Base-by-base conservation (phyloP, 2,888 invertebrate species). In the Drosophila mulleri region DNA sequence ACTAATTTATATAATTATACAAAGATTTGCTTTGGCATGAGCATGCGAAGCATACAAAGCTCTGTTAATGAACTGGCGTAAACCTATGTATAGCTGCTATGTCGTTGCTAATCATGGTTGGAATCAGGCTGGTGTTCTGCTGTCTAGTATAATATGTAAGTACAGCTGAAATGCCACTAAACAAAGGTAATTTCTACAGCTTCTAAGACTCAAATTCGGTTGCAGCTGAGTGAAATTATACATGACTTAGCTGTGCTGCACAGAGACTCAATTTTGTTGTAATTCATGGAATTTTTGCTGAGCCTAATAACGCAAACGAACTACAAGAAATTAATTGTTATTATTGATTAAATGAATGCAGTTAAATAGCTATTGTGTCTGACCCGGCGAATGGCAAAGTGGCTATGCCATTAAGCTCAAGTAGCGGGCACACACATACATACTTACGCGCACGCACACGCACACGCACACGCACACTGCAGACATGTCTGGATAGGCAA, bases 311-410 rank as follows among this genome's bases (percentile, higher is more conserved):
- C 32, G n/a, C 6, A 48, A 6, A 50, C 11, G 5, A 12, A 35
- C 2, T 1, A 14, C 14, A 20, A 18, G 7, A 32, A 35, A 18
- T 35, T 1, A 50, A 18, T 50, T 50, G 32, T 18, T 14, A 50
- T 26, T 37, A 82, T 79, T 68, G 80, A 72, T 80, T 83, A 18
- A 71, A 60, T 41, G 42, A 67, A 67, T 41, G 6, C 29, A 59
- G 52, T 53, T 63, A 58, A 68, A 52, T 58, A 12, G 65, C 45
- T 44, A 54, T 18, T 41, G n/a, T 41, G 60, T 18, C 3, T 50
- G 65, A 52, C 20, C 47, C 32, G 37, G 48, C 60, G 42, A 20
- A 61, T 54, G 56, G 35, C 54, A 48, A 14, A 59, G 63, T 65
- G 41, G 58, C 37, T 58, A 47, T 52, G 54, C 11, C 26, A n/a